A percentile compares a stretch with the other conserved stretches of the same genome.
These are phyloP conservation scores for Prionailurus viverrinus DNA, from an alignment of 2,113 vertebrate species.

Conservation along the genomic window DNA sequence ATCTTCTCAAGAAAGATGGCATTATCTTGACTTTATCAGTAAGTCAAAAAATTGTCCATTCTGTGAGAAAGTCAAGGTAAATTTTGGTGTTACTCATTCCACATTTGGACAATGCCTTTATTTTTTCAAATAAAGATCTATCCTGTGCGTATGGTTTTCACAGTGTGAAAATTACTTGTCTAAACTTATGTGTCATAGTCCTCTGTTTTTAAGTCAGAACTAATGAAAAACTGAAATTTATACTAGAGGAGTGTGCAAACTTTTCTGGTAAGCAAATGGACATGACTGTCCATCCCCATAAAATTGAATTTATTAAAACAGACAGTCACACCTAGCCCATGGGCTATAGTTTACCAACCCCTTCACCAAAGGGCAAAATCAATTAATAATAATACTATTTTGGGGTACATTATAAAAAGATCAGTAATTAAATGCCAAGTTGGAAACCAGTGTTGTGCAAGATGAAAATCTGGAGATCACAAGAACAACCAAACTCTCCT, in stretches of 20 bases:
- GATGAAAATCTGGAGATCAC: neutral
- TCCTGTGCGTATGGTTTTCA: neutral
- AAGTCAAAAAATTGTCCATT: neutral
- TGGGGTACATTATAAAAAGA: neutral
- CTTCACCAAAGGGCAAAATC: neutral
- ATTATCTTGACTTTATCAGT: neutral
- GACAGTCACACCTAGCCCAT: neutral
- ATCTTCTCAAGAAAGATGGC: neutral
- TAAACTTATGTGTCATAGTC: neutral
- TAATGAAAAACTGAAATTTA: slow-evolving; percentile 28
- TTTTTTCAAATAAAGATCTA: slow-evolving; percentile 34
- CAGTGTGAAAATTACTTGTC: neutral
- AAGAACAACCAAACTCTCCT: neutral
- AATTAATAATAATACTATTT: neutral
- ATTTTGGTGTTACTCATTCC: neutral
- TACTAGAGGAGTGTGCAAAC: neutral
- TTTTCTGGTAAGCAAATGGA: neutral
- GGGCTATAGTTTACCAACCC: neutral
- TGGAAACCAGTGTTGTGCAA: slow-evolving; percentile 11
- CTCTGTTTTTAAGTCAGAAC: slow-evolving; percentile 35
- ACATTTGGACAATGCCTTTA: slow-evolving; percentile 2
- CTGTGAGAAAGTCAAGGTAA: slow-evolving; percentile 31
- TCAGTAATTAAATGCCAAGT: neutral
- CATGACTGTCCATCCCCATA: neutral
- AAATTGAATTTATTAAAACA: slow-evolving; percentile 60